Base-by-base conservation (phyloP, 2,888 invertebrate genomes). In the Pinctada fucata region DNA sequence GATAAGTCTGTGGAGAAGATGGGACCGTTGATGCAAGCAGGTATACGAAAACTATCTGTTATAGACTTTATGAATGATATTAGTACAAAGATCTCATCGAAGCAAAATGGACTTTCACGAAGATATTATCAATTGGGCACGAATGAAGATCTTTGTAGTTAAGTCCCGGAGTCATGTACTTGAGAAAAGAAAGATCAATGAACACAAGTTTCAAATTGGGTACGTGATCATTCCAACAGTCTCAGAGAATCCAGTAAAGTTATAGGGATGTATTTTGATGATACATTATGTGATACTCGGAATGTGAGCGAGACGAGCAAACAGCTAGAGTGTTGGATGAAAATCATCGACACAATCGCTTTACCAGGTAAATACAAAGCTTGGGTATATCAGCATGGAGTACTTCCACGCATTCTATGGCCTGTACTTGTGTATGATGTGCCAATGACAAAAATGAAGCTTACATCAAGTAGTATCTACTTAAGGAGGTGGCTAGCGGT, bases 111-210 rank as follows among this genome's bases (percentile, higher is more conserved):
- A 67, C 63, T 10, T 13, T 79, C 47, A 65, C 75, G 10, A 68
- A 79, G 63, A 68, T 2, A 10, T 64, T 3, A 48, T 78, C 10
- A 52, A 2, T 2, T 78, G 75, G 52, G 65, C 68, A 45, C 66
- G 75, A 16, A 79, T 82, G 82, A 78, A 78, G 65, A 63, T 82
- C 49, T 80, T 80, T 16, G 74, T 64, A 63, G 58, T n/a, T 5
- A 80, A 78, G 66, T 77, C 80, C 16, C 76, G 78, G 51, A 81
- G 79, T 68, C 31, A 79, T 13, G 75, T 76, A 3, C 50, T 81
- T 8, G 70, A 76, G 74, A 81, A 76, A 45, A 68, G 76, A 5
- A 79, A 58, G 52, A 31, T 79, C 64, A 45, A 2, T 2, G 76
- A 79, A 48, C 31, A 66, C 5, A 78, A 66, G 16, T 79, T 78